Conservation (phyloP, 2,888 invertebrate genomes). For the Erebia aethiops region DNA sequence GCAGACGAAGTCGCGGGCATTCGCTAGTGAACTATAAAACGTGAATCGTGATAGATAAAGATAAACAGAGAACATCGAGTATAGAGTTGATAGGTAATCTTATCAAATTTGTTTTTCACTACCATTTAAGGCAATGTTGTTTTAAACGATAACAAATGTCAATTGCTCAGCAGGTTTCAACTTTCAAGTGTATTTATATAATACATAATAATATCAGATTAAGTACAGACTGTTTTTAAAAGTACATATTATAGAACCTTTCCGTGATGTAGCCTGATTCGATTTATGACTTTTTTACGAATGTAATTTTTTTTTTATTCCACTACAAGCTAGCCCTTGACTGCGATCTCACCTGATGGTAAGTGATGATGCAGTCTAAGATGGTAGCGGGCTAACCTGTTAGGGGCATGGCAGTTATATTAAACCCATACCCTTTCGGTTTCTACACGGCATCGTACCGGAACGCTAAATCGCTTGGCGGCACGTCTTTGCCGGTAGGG, state of each 20-base stretch:
- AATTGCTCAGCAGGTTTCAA: constrained; percentile 18
- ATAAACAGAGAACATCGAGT: neutral
- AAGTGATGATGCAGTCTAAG: no score
- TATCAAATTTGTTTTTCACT: constrained; percentile 44
- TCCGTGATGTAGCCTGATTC: neutral
- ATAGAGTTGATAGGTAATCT: constrained; percentile 33
- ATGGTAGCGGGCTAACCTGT: no score
- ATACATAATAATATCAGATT: neutral
- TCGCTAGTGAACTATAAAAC: no score
- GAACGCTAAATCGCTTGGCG: no score
- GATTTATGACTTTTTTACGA: neutral
- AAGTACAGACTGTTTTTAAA: neutral
- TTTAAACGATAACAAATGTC: constrained; percentile 38
- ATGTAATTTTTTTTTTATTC: no score
- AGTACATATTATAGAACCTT: neutral
- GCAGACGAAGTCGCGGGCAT: no score
- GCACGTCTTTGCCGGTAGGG: no score
- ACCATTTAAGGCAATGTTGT: constrained; percentile 50
- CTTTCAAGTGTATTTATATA: constrained; percentile 3
- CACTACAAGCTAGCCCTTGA: no score
- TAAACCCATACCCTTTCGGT: no score
- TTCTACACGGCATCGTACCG: no score
- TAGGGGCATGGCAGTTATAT: no score
- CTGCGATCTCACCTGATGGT: no score
- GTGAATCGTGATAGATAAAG: neutral